Percentiles rank a stretch among this genome's conserved stretches.
phyloP scores from a whole-genome alignment of 2,888 invertebrate species.

The Tipula confusa region DNA sequence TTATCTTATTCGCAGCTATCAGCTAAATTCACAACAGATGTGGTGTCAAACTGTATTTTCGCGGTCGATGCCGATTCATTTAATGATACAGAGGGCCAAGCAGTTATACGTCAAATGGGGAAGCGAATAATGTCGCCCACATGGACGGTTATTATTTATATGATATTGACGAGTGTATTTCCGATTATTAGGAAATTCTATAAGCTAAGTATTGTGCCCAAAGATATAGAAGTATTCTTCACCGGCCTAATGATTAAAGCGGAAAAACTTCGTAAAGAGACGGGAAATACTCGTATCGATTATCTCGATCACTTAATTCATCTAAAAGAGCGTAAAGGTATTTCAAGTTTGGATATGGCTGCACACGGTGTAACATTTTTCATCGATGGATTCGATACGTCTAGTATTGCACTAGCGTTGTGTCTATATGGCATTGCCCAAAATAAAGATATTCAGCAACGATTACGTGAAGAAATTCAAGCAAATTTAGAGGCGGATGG shows the following conservation, averaged over 20 bases:
- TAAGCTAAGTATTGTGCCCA: constrained; percentile 38
- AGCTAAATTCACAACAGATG: constrained; percentile 48
- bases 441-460: constrained; percentile 40
- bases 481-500: constrained; percentile 36
- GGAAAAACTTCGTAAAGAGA: constrained; percentile 40
- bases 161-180: constrained; percentile 39
- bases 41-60: constrained; percentile 50
- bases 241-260: constrained; percentile 40
- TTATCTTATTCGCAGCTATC: constrained; percentile 40
- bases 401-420: constrained; percentile 41
- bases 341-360: constrained; percentile 39
- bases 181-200: constrained; percentile 40
- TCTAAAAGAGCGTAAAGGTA: constrained; percentile 41
- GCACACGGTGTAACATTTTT: constrained; percentile 46
- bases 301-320: constrained; percentile 45
- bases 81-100: constrained; percentile 37
- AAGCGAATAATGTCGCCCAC: constrained; percentile 42
- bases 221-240: constrained; percentile 56
- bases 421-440: constrained; percentile 42
- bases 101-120: constrained; percentile 42
- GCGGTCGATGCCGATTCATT: constrained; percentile 50
- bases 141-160: constrained; percentile 36
- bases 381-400: constrained; percentile 47
- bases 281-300: constrained; percentile 41
- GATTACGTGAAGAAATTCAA: constrained; percentile 41